Evolutionary conservation across 1,140 invertebrate species (phyloP).

Genomic region (Drosophila punjabiensis): DNA sequence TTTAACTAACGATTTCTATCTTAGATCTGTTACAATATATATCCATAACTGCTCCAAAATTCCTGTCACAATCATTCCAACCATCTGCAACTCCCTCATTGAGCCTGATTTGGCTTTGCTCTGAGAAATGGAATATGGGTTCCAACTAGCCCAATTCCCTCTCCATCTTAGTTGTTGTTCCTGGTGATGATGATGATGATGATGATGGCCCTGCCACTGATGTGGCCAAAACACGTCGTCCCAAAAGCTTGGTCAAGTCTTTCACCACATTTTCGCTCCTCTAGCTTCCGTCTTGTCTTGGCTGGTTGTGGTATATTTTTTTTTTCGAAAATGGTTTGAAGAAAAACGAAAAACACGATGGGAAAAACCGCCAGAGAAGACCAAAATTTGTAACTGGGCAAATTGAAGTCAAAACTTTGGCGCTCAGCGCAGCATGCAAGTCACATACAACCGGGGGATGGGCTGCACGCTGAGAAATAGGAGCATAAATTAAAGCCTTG

Average conservation of each 20-base stretch:
- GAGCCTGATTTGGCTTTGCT: constrained; percentile 35
- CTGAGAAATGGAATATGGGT: constrained; percentile 25
- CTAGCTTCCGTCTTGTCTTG: constrained; percentile 21
- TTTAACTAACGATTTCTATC: background rate
- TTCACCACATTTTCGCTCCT: constrained; percentile 56
- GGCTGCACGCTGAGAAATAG: constrained; percentile 6
- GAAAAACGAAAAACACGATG: constrained; percentile 5
- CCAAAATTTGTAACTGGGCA: constrained; percentile 72
- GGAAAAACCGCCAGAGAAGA: constrained; percentile 42
- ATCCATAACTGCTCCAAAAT: background rate
- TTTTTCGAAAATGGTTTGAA: constrained; percentile 29
- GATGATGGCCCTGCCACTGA: constrained; percentile 50
- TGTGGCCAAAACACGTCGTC: constrained; percentile 61
- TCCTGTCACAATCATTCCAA: constrained; percentile 32
- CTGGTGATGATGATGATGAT: constrained; percentile 31
- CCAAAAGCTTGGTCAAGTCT: constrained; percentile 57
- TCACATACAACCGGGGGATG: constrained; percentile 59
- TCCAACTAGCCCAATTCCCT: constrained; percentile 22
- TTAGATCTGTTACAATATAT: background rate
- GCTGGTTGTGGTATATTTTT: constrained; percentile 23
- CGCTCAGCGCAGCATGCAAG: constrained; percentile 70
- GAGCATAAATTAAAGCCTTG: background rate
- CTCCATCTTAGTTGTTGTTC: constrained; percentile 1
- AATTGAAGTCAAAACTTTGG: constrained; percentile 80
- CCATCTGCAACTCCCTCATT: constrained; percentile 30